phyloP scores from a whole-genome alignment of 1,140 invertebrate genomes.

The Eupristina koningsbergeri region DNA sequence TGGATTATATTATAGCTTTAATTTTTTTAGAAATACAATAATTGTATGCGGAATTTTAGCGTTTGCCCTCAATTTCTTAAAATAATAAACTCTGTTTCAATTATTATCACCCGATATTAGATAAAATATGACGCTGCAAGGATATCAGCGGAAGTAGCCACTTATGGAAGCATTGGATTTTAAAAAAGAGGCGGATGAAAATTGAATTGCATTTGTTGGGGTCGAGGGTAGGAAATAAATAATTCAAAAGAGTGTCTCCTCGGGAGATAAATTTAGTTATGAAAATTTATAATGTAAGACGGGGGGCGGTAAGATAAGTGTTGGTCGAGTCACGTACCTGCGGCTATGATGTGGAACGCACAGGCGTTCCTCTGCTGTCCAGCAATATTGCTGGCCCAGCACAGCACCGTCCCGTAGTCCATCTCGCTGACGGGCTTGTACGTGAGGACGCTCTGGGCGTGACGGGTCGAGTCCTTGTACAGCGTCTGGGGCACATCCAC shows the following conservation, averaged over 20 bases:
- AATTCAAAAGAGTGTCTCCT: not conserved
- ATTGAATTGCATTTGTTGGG: not conserved
- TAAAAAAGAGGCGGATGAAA: not conserved
- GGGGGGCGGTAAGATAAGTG: not conserved
- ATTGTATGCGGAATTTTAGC: no score
- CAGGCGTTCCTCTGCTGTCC: slow-evolving; percentile 80
- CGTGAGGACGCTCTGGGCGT: slow-evolving; percentile 81
- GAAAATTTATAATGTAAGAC: not conserved
- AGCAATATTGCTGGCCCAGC: slow-evolving; percentile 79
- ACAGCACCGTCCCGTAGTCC: slow-evolving; percentile 82
- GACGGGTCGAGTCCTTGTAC: slow-evolving; percentile 76
- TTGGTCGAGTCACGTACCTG: slow-evolving; percentile 69
- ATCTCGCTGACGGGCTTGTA: slow-evolving; percentile 86
- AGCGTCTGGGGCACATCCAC: slow-evolving; percentile 81
- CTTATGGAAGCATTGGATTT: no score
- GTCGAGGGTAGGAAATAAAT: not conserved
- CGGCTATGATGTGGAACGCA: slow-evolving; percentile 81
- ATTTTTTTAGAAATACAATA: no score
- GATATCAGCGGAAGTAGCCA: no score
- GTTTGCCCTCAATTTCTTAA: no score
- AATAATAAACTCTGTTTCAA: no score
- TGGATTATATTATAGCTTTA: no score
- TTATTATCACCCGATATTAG: no score
- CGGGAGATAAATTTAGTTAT: not conserved
- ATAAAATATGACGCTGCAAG: no score